Conservation (phyloP, 2,113 vertebrate species). For the Podilymbus podiceps region DNA sequence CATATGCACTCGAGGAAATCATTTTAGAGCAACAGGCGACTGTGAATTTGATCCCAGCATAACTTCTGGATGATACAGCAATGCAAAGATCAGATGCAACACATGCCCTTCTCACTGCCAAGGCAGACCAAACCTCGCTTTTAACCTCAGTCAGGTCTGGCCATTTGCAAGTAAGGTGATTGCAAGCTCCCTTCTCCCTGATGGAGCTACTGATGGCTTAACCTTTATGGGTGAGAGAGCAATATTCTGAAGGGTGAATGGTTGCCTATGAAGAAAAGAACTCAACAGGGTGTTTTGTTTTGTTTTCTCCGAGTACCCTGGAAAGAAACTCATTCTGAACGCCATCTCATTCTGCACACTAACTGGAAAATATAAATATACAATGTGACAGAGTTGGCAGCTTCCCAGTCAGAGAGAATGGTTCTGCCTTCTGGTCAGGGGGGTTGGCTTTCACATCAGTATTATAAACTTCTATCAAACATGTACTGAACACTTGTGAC, state of each 20-base stretch:
- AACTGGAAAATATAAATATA: conserved; percentile 72
- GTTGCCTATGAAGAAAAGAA: conserved; percentile 27
- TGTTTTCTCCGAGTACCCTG: not conserved
- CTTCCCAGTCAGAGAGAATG: conserved; percentile 63
- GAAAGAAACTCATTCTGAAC: conserved; percentile 53
- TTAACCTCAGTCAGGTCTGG: not conserved
- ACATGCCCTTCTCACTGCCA: not conserved
- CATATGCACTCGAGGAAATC: not conserved
- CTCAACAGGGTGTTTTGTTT: not conserved
- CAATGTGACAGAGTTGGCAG: conserved; percentile 78
- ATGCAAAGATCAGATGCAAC: not conserved
- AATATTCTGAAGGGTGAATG: not conserved
- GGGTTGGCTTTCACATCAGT: conserved; percentile 77
- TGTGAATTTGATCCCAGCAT: not conserved
- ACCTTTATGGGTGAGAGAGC: not conserved
- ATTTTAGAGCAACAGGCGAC: not conserved
- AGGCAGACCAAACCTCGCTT: not conserved
- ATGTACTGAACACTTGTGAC: conserved; percentile 83
- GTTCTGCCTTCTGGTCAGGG: conserved; percentile 69
- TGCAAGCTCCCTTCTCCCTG: not conserved
- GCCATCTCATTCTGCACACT: not conserved
- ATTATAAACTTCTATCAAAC: conserved; percentile 77
- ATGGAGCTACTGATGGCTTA: not conserved
- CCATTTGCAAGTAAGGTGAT: not conserved
- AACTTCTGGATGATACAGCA: not conserved